phyloP scores from a whole-genome alignment of 2,888 invertebrate species.

The Drosophila anomalata region DNA sequence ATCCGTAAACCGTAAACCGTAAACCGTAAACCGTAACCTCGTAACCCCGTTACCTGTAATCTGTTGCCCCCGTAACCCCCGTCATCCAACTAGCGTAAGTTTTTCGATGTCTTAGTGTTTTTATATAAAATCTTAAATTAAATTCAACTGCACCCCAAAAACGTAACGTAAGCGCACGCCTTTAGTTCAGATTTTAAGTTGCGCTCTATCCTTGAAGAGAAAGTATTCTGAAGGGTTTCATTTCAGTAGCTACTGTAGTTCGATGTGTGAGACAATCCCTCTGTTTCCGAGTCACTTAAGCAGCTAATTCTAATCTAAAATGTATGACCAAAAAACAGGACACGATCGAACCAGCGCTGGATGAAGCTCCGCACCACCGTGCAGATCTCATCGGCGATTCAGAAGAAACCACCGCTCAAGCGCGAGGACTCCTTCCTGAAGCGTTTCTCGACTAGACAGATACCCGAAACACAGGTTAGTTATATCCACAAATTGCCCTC shows the following conservation, averaged over 20 bases:
- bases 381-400: constrained; percentile 94
- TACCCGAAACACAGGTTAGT: constrained; percentile 92
- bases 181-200: constrained; percentile 20
- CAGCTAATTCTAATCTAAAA: background rate
- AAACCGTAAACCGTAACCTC: constrained; percentile 4
- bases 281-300: background rate
- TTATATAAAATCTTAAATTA: background rate
- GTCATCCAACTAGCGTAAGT: constrained; percentile 65
- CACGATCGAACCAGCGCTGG: constrained; percentile 97
- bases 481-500: too few relatives aligned
- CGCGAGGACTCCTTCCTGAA: constrained; percentile 96
- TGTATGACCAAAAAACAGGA: constrained; percentile 85
- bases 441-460: constrained; percentile 96
- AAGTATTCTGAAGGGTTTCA: background rate
- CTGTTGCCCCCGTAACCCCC: constrained; percentile 17
- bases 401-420: constrained; percentile 95
- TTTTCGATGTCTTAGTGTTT: constrained; percentile 48
- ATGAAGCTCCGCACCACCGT: constrained; percentile 97
- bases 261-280: constrained; percentile 43
- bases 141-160: constrained; percentile 22
- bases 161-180: constrained; percentile 47
- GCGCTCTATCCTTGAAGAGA: constrained; percentile 1
- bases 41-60: constrained; percentile 34
- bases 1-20: constrained; percentile 30
- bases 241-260: constrained; percentile 30